These are phyloP conservation scores for Oncorhynchus kisutch DNA, from an alignment of 2,113 vertebrate genomes.

Conservation along the genomic window DNA sequence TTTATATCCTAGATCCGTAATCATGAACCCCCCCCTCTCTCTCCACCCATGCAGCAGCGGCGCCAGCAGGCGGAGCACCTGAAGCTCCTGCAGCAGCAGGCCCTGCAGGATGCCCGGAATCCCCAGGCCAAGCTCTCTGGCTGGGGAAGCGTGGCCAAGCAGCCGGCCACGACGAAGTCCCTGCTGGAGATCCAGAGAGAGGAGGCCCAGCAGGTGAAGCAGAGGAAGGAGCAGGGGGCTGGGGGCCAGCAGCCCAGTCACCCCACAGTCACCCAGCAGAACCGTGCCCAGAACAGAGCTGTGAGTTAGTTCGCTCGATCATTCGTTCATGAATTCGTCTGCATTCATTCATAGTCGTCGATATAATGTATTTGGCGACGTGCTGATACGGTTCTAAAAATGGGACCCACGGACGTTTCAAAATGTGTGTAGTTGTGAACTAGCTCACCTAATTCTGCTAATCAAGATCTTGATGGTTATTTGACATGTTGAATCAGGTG, in stretches of 20 bases:
- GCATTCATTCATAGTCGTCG: neutral
- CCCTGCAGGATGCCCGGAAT: conserved; percentile 82
- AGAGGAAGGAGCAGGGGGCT: conserved; percentile 78
- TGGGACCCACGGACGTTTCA: too few species aligned
- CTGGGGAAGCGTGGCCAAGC: conserved; percentile 91
- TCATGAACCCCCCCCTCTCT: too few species aligned
- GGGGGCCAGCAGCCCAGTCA: conserved; percentile 64
- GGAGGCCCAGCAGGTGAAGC: conserved; percentile 95
- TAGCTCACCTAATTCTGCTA: too few species aligned
- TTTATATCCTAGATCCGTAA: too few species aligned
- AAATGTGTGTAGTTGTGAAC: too few species aligned
- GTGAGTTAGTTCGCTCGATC: conserved; percentile 29
- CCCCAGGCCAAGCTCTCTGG: conserved; percentile 87
- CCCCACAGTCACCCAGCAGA: conserved; percentile 66
- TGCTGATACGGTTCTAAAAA: neutral
- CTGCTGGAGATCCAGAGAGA: conserved; percentile 97
- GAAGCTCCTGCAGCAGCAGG: conserved; percentile 75
- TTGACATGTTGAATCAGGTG: too few species aligned
- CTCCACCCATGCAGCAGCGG: conserved; percentile 76
- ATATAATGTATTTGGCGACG: neutral
- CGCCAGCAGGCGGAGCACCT: conserved; percentile 90
- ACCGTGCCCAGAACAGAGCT: conserved; percentile 62
- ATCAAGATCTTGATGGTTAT: too few species aligned
- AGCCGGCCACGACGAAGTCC: conserved; percentile 85
- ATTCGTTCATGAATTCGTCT: neutral